Evolutionary conservation across 2,888 invertebrate species (phyloP), one percentile per base, ranked within the genome.

Genomic region (Pachliopta kotzebuea): DNA sequence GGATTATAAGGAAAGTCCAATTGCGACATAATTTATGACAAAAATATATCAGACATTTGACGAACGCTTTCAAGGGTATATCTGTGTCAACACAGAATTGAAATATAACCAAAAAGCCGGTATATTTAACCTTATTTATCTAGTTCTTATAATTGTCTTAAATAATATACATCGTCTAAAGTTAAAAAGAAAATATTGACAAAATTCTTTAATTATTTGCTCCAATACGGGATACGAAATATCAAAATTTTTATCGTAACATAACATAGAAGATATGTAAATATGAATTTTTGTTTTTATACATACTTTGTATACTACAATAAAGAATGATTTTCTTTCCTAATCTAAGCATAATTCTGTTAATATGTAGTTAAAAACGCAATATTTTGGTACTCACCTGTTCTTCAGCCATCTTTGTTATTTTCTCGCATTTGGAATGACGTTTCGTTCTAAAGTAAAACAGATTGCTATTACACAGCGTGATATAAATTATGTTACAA

Each of bases 361-460:
- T 84, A 88, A 84, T 81, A 83, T 81, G 74, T 63, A 63, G 64
- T 71, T 77, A 72, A 83, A 84, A 83, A 76, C 73, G 75, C 78
- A 85, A 82, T 86, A 88, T 91, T 91, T 86, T 90, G 88, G 76
- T 91, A 88, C 94, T 93, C 93, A 95, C 95, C 95, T 95, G 95
- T 93, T 95, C 94, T 90, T 95, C 95, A 93, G 95, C 95, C 95
- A 95, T 95, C 93, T 94, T 94, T 90, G 90, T 92, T 91, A 88
- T 90, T 90, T 86, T 89, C 87, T 83, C 76, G 85, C 88, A 90
- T 88, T 88, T 86, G 87, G 79, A 83, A 78, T 84, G 76, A 82
- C 85, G 85, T 86, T 86, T 78, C 75, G 80, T 79, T 81, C 63
- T 60, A 20, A 56, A 54, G 56, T 42, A 29, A 54, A 55, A 37